Base-by-base conservation (phyloP, 2,888 invertebrate species). In the Augochlorella aurata region DNA sequence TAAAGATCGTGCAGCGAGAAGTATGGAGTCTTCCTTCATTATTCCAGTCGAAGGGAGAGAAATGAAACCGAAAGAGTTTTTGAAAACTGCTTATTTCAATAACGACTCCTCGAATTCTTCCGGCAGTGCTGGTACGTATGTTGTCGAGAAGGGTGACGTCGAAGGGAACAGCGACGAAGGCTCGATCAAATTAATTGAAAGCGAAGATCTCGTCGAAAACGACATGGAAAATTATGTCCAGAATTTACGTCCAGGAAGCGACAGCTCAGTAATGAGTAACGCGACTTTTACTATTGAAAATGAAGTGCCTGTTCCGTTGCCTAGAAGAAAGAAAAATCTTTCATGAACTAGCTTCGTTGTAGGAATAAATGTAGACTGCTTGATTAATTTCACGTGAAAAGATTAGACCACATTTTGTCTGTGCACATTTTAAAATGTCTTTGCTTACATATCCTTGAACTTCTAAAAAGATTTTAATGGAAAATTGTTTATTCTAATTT, bases 261-360 rank as follows among this genome's bases (percentile, higher is more conserved):
- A 86, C 16, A 82, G 80, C 52, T 92, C 92, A 1, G 66, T 84
- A 1, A 75, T 67, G 5, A 92, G 92, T 74, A 88, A 89, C 29
- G 88, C 87, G 10, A 92, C 92, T 12, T 92, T 92, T 79, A 81
- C 86, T 18, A 83, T 92, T 45, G 90, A 91, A 29, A 89, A 85
- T 21, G 89, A 90, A 68, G 50, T 71, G 16, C 88, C 89, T 44
- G 66, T 88, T 54, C 86, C 90, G 0, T 89, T 87, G 71, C 87
- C 89, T 10, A 86, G 89, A 8, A 89, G 65, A 67, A 88, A 86
- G 50, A 78, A 52, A 38, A 71, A 78, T 70, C 24, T 75, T 72
- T 16, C 72, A 12, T 72, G 14, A 81, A 82, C 44, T 49, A 44
- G 52, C 18, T 10, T 71, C 49, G 44, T 38, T 66, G 38, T 14